Evolutionary conservation across 1,140 invertebrate genomes (phyloP), one percentile per base, ranked within the genome.

Genomic region (Pogonognathellus flavescens): DNA sequence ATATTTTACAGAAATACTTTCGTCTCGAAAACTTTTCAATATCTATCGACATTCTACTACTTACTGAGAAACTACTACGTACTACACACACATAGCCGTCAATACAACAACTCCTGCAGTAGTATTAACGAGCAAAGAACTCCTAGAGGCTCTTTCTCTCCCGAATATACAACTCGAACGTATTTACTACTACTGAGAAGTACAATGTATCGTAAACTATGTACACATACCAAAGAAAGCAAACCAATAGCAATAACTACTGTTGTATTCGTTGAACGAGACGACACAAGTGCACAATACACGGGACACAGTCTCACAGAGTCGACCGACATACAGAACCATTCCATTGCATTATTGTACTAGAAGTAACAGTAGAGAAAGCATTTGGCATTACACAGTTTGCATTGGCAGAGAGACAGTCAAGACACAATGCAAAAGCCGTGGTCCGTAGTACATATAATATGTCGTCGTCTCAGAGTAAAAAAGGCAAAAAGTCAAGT

Each of bases 1-100:
- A 80, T 53, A 85, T 53, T 84, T 83, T 52, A 83, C n/a, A 60
- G 25, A 60, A 83, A 83, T 59, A 62, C 55, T 57, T 76, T 76
- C 25, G 70, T 50, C 70, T 50, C 31, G 14, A 76, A 50, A 76
- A 76, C 70, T 76, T 76, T 76, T 18, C 60, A 62, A 83, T 83
- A 50, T 62, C 53, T 83, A 59, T 83, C 41, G 55, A 50, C 60
- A 62, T 50, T 83, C 41, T 57, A 20, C 31, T 57, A 14, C 52
- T 16, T 57, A 16, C 41, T 20, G 59, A 60, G 22, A 41, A 41
- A 41, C 31, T 41, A 41, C 31, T 41, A 41, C 31, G n/a, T 41
- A 41, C 31, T 41, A 41, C 31, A 41, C 31, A 41, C 31, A 41
- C 31, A 41, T 41, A 41, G 31, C 1, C 31, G 31, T 41, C 31